These are phyloP conservation scores for Tachystola acroxantha DNA, from an alignment of 2,888 invertebrate species.

Conservation along the genomic window DNA sequence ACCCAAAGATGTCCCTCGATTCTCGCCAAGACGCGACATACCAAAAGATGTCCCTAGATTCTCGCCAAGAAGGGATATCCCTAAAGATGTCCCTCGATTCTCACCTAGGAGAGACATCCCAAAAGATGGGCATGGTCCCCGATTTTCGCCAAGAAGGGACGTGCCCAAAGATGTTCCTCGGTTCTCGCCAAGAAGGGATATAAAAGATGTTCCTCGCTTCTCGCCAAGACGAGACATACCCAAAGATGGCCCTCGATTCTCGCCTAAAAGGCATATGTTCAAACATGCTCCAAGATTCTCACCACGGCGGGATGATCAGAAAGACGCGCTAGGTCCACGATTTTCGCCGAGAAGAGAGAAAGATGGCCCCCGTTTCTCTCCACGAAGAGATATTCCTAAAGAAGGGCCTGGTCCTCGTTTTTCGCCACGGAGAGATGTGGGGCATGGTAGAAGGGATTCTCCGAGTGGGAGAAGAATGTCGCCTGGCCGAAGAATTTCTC, in stretches of 20 bases:
- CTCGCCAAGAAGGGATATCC: background rate
- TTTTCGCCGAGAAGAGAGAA: background rate
- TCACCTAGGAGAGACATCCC: background rate
- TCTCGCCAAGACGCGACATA: conserved; percentile 11
- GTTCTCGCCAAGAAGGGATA: conserved; percentile 12
- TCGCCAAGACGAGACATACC: conserved; percentile 4
- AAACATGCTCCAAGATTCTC: conserved; percentile 5
- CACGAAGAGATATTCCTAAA: conserved; percentile 7
- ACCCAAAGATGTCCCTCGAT: background rate
- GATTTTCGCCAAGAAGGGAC: conserved; percentile 1
- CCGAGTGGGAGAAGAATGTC: conserved; percentile 10
- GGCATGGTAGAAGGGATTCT: background rate
- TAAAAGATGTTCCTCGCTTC: conserved; percentile 9
- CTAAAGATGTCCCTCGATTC: background rate
- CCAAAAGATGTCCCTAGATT: background rate
- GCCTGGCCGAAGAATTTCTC: background rate
- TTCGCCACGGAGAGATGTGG: background rate
- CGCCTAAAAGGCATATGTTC: conserved; percentile 8
- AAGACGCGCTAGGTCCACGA: conserved; percentile 1
- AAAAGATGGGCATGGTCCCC: background rate
- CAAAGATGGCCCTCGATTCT: background rate
- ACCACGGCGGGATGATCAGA: conserved; percentile 7
- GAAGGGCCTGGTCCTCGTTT: background rate
- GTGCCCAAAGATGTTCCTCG: background rate
- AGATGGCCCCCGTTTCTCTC: conserved; percentile 4